These are phyloP conservation scores for Hydriomena furcata DNA, from an alignment of 2,888 invertebrate genomes.

Conservation along the genomic window DNA sequence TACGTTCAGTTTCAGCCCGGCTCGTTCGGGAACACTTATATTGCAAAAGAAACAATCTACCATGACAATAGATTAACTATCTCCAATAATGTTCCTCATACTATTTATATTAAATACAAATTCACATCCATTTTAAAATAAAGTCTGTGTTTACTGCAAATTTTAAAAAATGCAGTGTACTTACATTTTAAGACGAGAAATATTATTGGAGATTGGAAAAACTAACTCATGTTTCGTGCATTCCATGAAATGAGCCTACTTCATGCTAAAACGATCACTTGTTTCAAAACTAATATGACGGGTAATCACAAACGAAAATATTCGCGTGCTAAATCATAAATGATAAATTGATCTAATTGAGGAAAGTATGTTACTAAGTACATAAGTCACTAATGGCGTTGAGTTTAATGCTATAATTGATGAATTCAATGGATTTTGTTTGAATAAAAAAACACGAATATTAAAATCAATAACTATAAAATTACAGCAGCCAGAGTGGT, in stretches of 20 bases:
- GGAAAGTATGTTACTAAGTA: slow-evolving; percentile 53
- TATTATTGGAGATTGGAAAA: slow-evolving; percentile 73
- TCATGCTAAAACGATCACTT: slow-evolving; percentile 25
- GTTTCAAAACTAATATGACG: slow-evolving; percentile 4
- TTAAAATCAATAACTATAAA: neutral
- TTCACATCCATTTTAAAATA: too few species aligned
- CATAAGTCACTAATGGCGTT: slow-evolving; percentile 24
- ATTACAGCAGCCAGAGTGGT: slow-evolving; percentile 8
- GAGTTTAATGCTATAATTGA: slow-evolving; percentile 10
- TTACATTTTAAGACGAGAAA: slow-evolving; percentile 48
- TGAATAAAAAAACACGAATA: neutral
- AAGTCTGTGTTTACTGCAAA: too few species aligned
- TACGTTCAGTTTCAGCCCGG: slow-evolving; percentile 72
- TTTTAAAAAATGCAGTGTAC: neutral
- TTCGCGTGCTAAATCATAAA: slow-evolving; percentile 20
- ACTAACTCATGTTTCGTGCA: slow-evolving; percentile 45
- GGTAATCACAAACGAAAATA: slow-evolving; percentile 25
- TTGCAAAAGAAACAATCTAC: slow-evolving; percentile 82
- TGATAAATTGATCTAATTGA: slow-evolving; percentile 59
- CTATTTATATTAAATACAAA: too few species aligned
- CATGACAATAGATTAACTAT: slow-evolving; percentile 80
- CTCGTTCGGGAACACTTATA: slow-evolving; percentile 74
- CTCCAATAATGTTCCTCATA: slow-evolving; percentile 77
- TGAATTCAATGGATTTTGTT: slow-evolving; percentile 4
- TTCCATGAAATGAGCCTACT: slow-evolving; percentile 26